Evolutionary conservation across 2,113 vertebrate species (phyloP).

Genomic region (Argyrosomus japonicus): DNA sequence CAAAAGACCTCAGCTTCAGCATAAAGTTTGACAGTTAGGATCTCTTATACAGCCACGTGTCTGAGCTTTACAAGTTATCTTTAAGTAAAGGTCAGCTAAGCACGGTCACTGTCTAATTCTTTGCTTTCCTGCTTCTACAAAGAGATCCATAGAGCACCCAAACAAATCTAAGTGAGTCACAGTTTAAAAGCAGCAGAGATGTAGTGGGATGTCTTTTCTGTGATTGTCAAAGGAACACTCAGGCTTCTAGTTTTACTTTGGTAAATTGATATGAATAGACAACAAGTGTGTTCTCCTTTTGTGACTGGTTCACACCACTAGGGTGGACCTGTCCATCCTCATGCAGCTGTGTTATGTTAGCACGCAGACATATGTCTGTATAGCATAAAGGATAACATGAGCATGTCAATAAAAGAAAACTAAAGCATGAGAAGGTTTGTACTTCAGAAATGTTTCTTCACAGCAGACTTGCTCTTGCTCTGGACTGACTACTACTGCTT

Average conservation of each 20-base stretch:
- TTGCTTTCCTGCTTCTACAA: not conserved
- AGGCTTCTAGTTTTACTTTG: not conserved
- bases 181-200: not conserved
- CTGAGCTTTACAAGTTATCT: not conserved
- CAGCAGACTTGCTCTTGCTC: not conserved
- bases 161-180: not conserved
- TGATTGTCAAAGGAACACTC: slow-evolving; percentile 6
- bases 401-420: too few species aligned
- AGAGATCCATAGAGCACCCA: not conserved
- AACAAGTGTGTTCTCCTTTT: not conserved
- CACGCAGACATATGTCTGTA: not conserved
- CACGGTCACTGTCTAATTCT: not conserved
- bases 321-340: not conserved
- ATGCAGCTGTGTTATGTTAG: not conserved
- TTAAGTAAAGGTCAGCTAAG: not conserved
- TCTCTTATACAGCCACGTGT: not conserved
- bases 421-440: too few species aligned
- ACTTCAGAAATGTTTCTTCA: not conserved
- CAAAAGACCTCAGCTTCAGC: not conserved
- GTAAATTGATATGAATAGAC: not conserved
- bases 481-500: not conserved
- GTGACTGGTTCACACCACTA: not conserved
- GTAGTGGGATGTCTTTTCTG: not conserved
- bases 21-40: not conserved
- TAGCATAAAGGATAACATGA: not conserved